These are phyloP conservation scores for Anneissia japonica DNA, from an alignment of 35 echinoderm and acorn worm genomes.

Conservation along the genomic window DNA sequence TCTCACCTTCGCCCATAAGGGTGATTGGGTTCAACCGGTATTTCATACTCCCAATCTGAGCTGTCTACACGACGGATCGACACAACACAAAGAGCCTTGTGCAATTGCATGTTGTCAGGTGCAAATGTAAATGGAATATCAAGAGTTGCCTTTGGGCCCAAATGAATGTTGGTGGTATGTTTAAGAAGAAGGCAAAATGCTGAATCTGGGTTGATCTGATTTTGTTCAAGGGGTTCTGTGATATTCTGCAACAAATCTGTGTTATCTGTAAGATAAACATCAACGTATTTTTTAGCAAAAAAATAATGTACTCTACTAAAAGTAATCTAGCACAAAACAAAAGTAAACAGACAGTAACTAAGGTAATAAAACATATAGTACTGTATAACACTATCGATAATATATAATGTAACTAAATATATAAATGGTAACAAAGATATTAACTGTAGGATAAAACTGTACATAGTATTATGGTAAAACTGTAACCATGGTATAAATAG, in stretches of 20 bases:
- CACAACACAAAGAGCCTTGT: constrained; percentile 78
- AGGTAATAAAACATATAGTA: too few relatives aligned
- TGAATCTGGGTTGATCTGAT: constrained; percentile 73
- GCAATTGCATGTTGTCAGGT: constrained; percentile 80
- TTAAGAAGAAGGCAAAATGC: constrained; percentile 94
- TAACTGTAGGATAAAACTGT: too few relatives aligned
- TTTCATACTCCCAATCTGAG: constrained; percentile 47
- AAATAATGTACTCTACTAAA: too few relatives aligned
- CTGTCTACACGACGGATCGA: constrained; percentile 62
- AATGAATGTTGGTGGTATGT: constrained; percentile 51
- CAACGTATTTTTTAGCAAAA: too few relatives aligned
- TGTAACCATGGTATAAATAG: too few relatives aligned
- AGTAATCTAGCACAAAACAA: too few relatives aligned
- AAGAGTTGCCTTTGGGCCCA: constrained; percentile 73
- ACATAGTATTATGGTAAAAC: too few relatives aligned
- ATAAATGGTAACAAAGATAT: too few relatives aligned
- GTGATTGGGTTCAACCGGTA: constrained; percentile 62
- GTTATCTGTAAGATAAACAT: constrained; percentile 53
- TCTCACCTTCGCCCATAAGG: constrained; percentile 57
- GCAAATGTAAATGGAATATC: constrained; percentile 89
- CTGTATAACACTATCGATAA: too few relatives aligned
- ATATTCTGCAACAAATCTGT: constrained; percentile 44
- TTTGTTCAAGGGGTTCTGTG: constrained; percentile 31
- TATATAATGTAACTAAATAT: too few relatives aligned
- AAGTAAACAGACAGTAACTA: too few relatives aligned